Base-by-base conservation (phyloP, 2,888 invertebrate genomes). In the Morinoia aosen region DNA sequence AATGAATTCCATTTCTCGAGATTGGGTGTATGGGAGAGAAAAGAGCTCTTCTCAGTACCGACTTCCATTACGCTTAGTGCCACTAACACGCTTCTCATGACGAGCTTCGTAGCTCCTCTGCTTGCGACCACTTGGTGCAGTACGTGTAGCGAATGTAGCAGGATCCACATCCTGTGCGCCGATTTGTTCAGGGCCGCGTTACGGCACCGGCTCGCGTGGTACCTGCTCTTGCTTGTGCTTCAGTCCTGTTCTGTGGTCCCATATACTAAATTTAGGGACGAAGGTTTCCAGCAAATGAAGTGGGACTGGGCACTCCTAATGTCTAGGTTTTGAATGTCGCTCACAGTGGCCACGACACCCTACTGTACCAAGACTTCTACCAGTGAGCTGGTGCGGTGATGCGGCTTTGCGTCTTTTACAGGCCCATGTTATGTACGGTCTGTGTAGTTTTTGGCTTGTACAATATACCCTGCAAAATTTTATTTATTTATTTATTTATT, bases 401-500 rank as follows among this genome's bases (percentile, higher is more conserved):
- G 7, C 76, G 25, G 76, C 33, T 19, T 76, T 16, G 76, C 25
- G 33, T 76, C 76, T 76, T 76, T 76, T 76, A 33, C 76, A 12
- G 76, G 76, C 16, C 76, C 2, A 76, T 25, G 76, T 76, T 76
- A 16, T 3, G 76, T 76, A 33, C 10, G 76, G 76, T 76, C 76
- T 76, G 16, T 19, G 76, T 76, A 76, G 76, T 76, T 8, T 76
- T 76, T 33, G 33, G 76, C 25, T 76, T 33, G 19, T 16, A 14
- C 0, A 16, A 10, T 76, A 76, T 76, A 33, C 76, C 76, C 76
- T 76, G 33, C 76, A 10, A 19, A 76, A 25, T 33, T 76, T 76
- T 76, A 76, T 76, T 76, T 76, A 76, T 76, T 76, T 76, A n/a
- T n/a, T n/a, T n/a, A 76, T 76, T 76, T 76, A 76, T 76, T 76